Conservation (phyloP, 1,140 invertebrate genomes). For the Drosophila subpulchrella region DNA sequence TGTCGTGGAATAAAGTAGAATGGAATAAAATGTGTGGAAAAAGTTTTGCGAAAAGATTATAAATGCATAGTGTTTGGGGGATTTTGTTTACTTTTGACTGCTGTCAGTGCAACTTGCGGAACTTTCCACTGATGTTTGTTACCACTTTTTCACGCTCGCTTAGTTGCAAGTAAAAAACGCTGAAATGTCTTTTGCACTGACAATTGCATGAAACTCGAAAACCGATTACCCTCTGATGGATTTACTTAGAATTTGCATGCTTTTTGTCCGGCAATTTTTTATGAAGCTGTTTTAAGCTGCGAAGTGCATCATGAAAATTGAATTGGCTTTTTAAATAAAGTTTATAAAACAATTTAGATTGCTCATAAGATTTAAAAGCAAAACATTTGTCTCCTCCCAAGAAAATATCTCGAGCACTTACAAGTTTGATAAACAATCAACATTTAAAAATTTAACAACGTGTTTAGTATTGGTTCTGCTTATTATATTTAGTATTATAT, state of each 20-base stretch:
- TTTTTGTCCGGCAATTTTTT: too few relatives aligned
- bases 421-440: too few relatives aligned
- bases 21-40: slow-evolving; percentile 38
- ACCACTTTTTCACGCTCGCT: neutral
- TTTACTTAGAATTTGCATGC: neutral
- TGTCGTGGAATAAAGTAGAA: slow-evolving; percentile 7
- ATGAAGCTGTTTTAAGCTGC: too few relatives aligned
- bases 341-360: too few relatives aligned
- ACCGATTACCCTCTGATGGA: slow-evolving; percentile 1
- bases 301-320: too few relatives aligned
- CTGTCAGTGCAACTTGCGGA: slow-evolving; percentile 11
- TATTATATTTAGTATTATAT: too few relatives aligned
- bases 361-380: too few relatives aligned
- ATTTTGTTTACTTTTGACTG: slow-evolving; percentile 59
- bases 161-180: neutral
- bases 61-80: slow-evolving; percentile 48
- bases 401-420: too few relatives aligned
- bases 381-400: too few relatives aligned
- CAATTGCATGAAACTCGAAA: slow-evolving; percentile 7
- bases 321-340: too few relatives aligned
- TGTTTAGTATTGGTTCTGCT: too few relatives aligned
- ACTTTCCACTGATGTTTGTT: slow-evolving; percentile 15
- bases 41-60: slow-evolving; percentile 60
- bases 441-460: too few relatives aligned
- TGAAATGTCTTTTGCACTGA: neutral